Conservation (phyloP, 2,888 invertebrate genomes). For the Drosophila demipolita region DNA sequence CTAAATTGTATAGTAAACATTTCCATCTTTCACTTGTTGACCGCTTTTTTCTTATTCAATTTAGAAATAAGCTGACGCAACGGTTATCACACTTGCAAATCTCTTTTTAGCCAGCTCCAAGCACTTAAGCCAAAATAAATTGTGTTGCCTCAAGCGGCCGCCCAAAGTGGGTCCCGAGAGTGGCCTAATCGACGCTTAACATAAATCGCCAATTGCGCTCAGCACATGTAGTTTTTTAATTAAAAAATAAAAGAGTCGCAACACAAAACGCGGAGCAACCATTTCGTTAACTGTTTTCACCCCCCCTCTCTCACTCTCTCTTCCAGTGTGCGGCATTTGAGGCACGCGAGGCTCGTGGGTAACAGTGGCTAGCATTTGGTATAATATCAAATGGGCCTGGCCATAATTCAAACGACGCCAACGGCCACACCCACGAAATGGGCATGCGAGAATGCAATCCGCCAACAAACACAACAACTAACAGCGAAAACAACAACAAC, state of each 20-base stretch:
- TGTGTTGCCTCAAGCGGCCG: constrained; percentile 25
- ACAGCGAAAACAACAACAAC: constrained; percentile 32
- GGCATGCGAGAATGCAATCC: constrained; percentile 72
- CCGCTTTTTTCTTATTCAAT: constrained; percentile 12
- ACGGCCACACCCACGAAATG: constrained; percentile 62
- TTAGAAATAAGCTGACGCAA: constrained; percentile 59
- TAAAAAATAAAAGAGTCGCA: constrained; percentile 37
- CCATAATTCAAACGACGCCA: constrained; percentile 66
- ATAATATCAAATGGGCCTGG: constrained; percentile 51
- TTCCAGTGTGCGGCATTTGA: not conserved
- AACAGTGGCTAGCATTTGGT: constrained; percentile 17
- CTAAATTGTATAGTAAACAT: not conserved
- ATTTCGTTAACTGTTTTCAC: constrained; percentile 31
- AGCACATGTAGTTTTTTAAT: constrained; percentile 66
- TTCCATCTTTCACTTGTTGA: not conserved
- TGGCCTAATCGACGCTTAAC: constrained; percentile 70
- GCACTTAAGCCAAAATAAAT: constrained; percentile 67
- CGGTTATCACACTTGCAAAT: constrained; percentile 46
- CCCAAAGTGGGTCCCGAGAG: not conserved
- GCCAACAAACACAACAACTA: constrained; percentile 33
- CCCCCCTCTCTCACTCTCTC: not conserved
- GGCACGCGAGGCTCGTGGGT: constrained; percentile 18
- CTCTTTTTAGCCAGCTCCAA: constrained; percentile 30
- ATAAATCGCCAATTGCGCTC: constrained; percentile 67
- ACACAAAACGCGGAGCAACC: constrained; percentile 38